Percentiles rank a stretch among this genome's conserved stretches.
phyloP scores from a whole-genome alignment of 2,113 vertebrate species.

The Trematocara unimaculatum region DNA sequence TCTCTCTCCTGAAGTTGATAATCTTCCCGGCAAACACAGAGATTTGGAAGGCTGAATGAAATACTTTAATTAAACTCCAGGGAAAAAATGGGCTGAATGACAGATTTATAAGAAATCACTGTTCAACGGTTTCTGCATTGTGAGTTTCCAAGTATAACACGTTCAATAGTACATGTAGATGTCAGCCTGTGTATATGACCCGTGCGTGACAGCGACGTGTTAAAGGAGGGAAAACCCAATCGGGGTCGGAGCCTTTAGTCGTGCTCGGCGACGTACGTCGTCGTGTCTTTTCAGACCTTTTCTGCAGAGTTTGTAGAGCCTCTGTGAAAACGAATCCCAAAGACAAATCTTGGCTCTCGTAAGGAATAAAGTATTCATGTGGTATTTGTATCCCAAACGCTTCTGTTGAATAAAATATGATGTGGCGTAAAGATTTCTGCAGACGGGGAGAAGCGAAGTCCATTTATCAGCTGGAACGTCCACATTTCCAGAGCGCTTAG shows the following conservation, averaged over 20 bases:
- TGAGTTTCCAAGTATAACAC: neutral
- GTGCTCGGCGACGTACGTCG: neutral
- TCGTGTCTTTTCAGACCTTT: neutral
- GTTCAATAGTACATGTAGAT: neutral
- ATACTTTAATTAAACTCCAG: neutral
- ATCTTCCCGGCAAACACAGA: neutral
- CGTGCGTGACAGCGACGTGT: fast-evolving
- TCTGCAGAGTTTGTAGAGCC: neutral
- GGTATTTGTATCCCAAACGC: constrained; percentile 7
- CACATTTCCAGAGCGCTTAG: neutral
- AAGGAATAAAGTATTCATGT: constrained; percentile 6
- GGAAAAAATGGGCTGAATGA: neutral
- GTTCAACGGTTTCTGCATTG: neutral
- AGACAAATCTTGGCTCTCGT: neutral
- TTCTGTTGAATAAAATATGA: constrained; percentile 9
- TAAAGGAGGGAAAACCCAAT: fast-evolving
- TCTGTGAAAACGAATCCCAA: neutral
- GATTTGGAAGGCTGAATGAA: neutral
- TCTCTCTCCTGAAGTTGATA: neutral
- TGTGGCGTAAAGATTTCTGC: neutral
- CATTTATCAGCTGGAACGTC: neutral
- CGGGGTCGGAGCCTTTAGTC: neutral
- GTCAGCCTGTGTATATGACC: neutral
- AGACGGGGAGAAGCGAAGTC: neutral
- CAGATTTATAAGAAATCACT: neutral